Conservation (phyloP, 2,797 vertebrate species). For the Alosa sapidissima region DNA sequence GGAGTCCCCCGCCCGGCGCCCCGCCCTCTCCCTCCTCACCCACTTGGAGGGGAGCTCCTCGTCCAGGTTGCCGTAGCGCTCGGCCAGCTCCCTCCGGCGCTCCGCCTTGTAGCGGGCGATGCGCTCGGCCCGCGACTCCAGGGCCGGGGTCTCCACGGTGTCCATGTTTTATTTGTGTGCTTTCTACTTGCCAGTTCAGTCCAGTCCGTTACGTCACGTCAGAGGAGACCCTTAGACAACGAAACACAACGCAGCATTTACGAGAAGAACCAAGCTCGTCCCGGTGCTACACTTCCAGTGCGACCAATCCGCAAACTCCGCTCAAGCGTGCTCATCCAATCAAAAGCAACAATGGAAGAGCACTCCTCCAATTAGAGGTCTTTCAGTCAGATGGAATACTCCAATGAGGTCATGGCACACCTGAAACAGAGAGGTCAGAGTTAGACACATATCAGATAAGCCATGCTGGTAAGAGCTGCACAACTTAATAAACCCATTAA, state of each 20-base stretch:
- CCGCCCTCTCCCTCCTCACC: conserved; percentile 65
- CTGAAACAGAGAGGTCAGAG: conserved; percentile 39
- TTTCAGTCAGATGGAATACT: conserved; percentile 35
- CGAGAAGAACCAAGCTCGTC: background rate
- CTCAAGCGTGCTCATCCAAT: conserved; percentile 32
- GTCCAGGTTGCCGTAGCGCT: conserved; percentile 67
- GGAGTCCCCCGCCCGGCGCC: conserved; percentile 34
- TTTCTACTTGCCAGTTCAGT: conserved; percentile 26
- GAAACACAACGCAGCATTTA: conserved; percentile 24
- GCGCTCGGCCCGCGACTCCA: conserved; percentile 74
- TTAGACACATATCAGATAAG: background rate
- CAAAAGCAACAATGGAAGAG: conserved; percentile 27
- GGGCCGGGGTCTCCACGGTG: conserved; percentile 62
- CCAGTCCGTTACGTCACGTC: background rate
- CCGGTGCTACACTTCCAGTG: background rate
- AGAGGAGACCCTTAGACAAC: background rate
- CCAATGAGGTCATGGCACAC: conserved; percentile 38
- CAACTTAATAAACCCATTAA: no score
- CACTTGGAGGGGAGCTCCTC: conserved; percentile 73
- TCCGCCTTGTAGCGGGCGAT: conserved; percentile 81
- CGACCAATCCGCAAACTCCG: background rate
- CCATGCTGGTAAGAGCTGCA: background rate
- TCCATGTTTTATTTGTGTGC: conserved; percentile 51
- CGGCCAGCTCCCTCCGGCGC: conserved; percentile 74
- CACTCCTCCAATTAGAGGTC: conserved; percentile 44